phyloP scores from a whole-genome alignment of 2,888 invertebrate species.

The Drosophila meridionalis region DNA sequence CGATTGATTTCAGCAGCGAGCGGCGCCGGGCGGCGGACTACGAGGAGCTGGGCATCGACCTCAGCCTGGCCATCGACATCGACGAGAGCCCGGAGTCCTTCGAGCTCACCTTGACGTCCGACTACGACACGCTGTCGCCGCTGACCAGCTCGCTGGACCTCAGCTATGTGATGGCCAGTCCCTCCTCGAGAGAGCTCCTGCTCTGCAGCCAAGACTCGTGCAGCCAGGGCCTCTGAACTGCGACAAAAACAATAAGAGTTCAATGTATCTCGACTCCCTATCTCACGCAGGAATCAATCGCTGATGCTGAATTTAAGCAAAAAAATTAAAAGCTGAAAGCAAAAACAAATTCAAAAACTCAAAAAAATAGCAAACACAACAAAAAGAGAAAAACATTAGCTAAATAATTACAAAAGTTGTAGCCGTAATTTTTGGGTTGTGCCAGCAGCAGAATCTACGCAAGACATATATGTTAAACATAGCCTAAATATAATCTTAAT shows the following conservation, averaged over 20 bases:
- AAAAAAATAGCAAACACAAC: slow-evolving; percentile 8
- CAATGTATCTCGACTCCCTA: slow-evolving; percentile 9
- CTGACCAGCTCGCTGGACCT: slow-evolving; percentile 74
- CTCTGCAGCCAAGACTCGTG: slow-evolving; percentile 43
- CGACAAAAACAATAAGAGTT: slow-evolving; percentile 46
- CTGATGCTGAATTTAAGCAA: slow-evolving; percentile 70
- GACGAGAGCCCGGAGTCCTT: slow-evolving; percentile 62
- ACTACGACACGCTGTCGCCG: slow-evolving; percentile 76
- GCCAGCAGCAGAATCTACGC: slow-evolving; percentile 56
- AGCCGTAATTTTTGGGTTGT: slow-evolving; percentile 68
- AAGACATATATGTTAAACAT: slow-evolving; percentile 66
- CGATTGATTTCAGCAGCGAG: slow-evolving; percentile 69
- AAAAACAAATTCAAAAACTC: not conserved
- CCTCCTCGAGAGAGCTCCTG: slow-evolving; percentile 34
- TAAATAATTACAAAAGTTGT: slow-evolving; percentile 59
- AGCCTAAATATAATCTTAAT: slow-evolving; percentile 28
- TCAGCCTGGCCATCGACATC: slow-evolving; percentile 57
- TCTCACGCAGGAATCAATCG: slow-evolving; percentile 66
- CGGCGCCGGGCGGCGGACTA: slow-evolving; percentile 22
- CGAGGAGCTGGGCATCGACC: slow-evolving; percentile 40
- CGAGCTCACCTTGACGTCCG: slow-evolving; percentile 65
- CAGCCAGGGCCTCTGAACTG: slow-evolving; percentile 34
- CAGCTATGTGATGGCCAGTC: slow-evolving; percentile 42
- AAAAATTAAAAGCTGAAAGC: not conserved
- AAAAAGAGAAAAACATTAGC: slow-evolving; percentile 34